A percentile compares a stretch with the other conserved stretches of the same genome.
phyloP scores from a whole-genome alignment of 1,140 invertebrate species.

The Wasmannia auropunctata region DNA sequence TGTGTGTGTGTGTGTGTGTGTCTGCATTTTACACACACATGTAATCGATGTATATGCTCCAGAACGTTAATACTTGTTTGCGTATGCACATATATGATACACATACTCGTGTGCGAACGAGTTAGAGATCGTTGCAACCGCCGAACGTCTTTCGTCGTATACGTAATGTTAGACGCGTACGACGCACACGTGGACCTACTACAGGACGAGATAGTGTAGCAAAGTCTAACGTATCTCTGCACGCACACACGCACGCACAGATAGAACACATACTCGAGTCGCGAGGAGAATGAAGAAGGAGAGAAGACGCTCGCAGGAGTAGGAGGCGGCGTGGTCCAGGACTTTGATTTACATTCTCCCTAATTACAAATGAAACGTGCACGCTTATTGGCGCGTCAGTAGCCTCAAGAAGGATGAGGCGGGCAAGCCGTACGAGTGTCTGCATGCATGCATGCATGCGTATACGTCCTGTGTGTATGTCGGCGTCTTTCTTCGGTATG shows the following conservation, averaged over 20 bases:
- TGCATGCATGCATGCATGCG: background rate
- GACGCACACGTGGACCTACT: background rate
- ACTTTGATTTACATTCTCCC: constrained; percentile 83
- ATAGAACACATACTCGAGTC: background rate
- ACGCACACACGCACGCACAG: background rate
- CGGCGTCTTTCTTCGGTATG: constrained; percentile 53
- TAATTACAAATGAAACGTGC: constrained; percentile 83
- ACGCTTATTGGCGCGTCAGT: constrained; percentile 81
- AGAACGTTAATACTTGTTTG: constrained; percentile 19
- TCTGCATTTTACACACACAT: constrained; percentile 10
- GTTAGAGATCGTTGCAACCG: constrained; percentile 13
- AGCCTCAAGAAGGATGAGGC: constrained; percentile 75
- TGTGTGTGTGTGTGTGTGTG: no score
- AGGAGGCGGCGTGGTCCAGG: constrained; percentile 57
- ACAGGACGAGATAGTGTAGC: background rate
- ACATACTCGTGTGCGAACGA: no score
- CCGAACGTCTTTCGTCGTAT: background rate
- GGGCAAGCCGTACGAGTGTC: constrained; percentile 27
- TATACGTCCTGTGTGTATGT: background rate
- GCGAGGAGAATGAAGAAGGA: constrained; percentile 54
- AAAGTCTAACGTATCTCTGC: background rate
- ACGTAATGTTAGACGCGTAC: background rate
- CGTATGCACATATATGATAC: no score
- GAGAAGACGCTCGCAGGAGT: constrained; percentile 37
- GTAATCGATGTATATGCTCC: background rate